These are phyloP conservation scores for Megalops cyprinoides DNA, from an alignment of 2,797 vertebrate species.

Conservation along the genomic window DNA sequence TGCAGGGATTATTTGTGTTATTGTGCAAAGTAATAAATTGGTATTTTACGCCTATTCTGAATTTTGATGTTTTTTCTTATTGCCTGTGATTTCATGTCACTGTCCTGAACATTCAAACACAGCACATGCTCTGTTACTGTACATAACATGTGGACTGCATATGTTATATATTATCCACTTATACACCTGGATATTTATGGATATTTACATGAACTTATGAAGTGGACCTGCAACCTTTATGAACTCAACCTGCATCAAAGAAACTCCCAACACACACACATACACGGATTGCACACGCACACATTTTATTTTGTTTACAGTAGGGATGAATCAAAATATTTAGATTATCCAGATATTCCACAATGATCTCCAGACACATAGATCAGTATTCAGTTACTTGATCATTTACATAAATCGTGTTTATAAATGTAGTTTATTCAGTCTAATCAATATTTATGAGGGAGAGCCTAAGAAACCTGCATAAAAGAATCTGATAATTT, in stretches of 20 bases:
- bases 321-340: neutral
- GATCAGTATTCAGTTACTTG: too few species aligned
- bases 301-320: neutral
- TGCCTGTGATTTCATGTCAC: conserved; percentile 21
- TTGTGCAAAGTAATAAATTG: conserved; percentile 95
- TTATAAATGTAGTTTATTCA: neutral
- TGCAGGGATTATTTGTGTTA: conserved; percentile 98
- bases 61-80: conserved; percentile 57
- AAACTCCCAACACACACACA: neutral
- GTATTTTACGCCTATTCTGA: conserved; percentile 88
- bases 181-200: neutral
- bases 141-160: neutral
- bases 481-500: neutral
- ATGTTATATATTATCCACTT: neutral
- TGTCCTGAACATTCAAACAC: neutral
- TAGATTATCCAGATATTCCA: neutral
- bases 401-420: neutral
- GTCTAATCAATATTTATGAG: neutral
- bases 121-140: neutral
- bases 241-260: neutral
- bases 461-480: neutral
- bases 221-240: too few species aligned
- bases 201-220: neutral
- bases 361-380: neutral
- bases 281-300: neutral